Base-by-base conservation (phyloP, 2,888 invertebrate species). In the Agrochola circellaris region DNA sequence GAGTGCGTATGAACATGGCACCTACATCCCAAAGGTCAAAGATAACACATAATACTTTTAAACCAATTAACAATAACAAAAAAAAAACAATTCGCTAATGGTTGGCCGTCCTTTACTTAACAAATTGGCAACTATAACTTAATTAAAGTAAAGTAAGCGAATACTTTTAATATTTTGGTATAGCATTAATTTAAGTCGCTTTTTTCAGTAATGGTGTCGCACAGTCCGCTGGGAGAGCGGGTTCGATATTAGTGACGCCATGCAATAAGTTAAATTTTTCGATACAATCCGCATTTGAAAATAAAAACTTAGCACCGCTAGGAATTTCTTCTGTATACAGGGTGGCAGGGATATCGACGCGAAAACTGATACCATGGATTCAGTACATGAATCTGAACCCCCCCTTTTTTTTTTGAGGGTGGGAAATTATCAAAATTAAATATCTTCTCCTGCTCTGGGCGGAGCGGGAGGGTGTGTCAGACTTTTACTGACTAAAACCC, bases 171-270 rank as follows among this genome's bases (percentile, higher is more conserved):
- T 79, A 84, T 77, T 86, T 88, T 65, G 72, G 48, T 73, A 11
- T 26, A 73, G 79, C 82, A 81, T 88, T 90, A 89, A 90, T 89
- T 90, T 88, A 87, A 79, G 87, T 84, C 82, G 75, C 73, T 73
- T 71, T 84, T 87, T 82, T 84, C 72, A 86, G 82, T 87, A 88
- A 89, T 89, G 85, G 88, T 82, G 81, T 83, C 79, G 80, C 68
- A 45, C 38, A 65, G 56, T 51, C 69, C 81, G 56, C 77, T 34
- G 30, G 88, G 80, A 76, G 58, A 56, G 62, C 34, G 69, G 67
- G 65, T 72, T 74, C 72, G 70, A 66, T 62, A 58, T n/a, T 75
- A 58, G 73, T 51, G 75, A 20, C 54, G 73, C 84, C 81, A 83
- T 45, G 66, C 15, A 54, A 9, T 65, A 15, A 20, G 38, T 13